phyloP scores from a whole-genome alignment of 2,113 vertebrate genomes.

The Polyodon spathula region DNA sequence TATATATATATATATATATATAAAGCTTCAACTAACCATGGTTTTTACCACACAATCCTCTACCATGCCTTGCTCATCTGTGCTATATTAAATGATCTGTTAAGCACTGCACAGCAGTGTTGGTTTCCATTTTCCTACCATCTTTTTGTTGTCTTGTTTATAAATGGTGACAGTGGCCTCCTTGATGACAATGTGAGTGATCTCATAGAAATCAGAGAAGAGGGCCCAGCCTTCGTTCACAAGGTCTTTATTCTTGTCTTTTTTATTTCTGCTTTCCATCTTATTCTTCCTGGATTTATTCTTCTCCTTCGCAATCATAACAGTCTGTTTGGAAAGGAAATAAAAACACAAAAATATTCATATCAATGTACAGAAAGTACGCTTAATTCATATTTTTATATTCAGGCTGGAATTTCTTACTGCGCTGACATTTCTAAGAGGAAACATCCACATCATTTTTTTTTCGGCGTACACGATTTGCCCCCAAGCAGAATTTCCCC shows the following conservation, averaged over 20 bases:
- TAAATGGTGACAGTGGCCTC: constrained; percentile 73
- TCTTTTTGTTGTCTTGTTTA: constrained; percentile 87
- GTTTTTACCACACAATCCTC: no score
- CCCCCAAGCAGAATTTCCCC: no score
- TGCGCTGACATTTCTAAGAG: no score
- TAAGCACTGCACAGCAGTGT: neutral
- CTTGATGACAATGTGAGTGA: constrained; percentile 85
- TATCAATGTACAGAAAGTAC: neutral
- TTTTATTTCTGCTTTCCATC: constrained; percentile 58
- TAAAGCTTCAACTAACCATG: no score
- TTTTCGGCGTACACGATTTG: no score
- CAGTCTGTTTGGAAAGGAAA: constrained; percentile 41
- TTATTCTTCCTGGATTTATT: constrained; percentile 72
- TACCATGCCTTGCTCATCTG: no score
- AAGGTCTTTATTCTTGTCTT: constrained; percentile 53
- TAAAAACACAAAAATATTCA: constrained; percentile 4
- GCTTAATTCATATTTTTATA: no score
- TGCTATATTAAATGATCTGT: no score
- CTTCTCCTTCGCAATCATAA: constrained; percentile 65
- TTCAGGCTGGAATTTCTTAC: no score
- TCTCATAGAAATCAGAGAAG: constrained; percentile 90
- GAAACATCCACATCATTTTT: no score
- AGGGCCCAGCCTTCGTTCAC: constrained; percentile 57
- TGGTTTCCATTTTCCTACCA: constrained; percentile 59
- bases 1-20: no score